Base-by-base conservation (phyloP, 2,797 vertebrate species). In the Sebastes aleutianus region DNA sequence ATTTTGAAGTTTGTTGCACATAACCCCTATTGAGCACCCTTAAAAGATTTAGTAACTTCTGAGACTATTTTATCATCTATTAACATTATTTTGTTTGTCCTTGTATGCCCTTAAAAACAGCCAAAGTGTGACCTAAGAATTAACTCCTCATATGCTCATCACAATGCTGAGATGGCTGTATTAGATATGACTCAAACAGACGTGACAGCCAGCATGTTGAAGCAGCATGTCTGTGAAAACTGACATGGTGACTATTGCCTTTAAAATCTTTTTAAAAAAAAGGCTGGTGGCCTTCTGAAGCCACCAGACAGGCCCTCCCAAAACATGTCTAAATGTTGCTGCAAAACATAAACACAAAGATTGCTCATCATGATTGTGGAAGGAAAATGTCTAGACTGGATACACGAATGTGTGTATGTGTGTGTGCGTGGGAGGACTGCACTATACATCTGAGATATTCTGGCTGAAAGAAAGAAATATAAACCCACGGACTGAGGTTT, bases 361-460 rank as follows among this genome's bases (percentile, higher is more conserved):
- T 39, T 0, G 2, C 66, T 22, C 7, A 27, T 3, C 6, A 53
- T 34, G 54, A 82, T 82, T 70, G 59, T 68, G 36, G 9, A 85
- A 63, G 36, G 65, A 82, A 84, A 83, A 62, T 14, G 59, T 79
- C 56, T 71, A 36, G 43, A 69, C 16, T 65, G 53, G 5, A 39
- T 58, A 12, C 16, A 39, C 1, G 0, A 8, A 8, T 47, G 43
- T 47, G 43, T 47, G 47, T 61, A 39, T 36, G 12, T 70, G 32
- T 59, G 70, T 29, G 24, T 62, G 76, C 4, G 22, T 77, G 54
- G 16, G 69, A 61, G 12, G 53, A 16, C 2, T 65, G 74, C n/a
- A 32, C 64, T 43, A 54, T 77, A 71, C 47, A 76, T 80, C n/a
- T 77, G 43, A 74, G 36, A 83, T 74, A 80, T 77, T 87, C 47